Base-by-base conservation (phyloP, 1,140 invertebrate species). In the Panagrolaimus sp. region DNA sequence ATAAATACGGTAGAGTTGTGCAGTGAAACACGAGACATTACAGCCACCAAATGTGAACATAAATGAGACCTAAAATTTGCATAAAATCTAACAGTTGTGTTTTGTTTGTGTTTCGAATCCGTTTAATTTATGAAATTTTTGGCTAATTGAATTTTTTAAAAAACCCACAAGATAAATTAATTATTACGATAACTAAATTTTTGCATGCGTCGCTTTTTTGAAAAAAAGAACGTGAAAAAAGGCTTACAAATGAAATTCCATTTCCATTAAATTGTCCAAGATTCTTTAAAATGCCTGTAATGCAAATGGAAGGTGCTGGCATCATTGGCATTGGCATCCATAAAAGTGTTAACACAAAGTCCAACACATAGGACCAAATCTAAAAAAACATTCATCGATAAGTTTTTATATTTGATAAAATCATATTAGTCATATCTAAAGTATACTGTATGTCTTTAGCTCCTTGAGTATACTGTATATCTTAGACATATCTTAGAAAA, bases 291-390 rank as follows among this genome's bases (percentile, higher is more conserved):
- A 58, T 21, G 1, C 52, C 52, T 21, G 52, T 58, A 21, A 28
- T 58, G 17, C 52, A 58, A 58, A 58, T 58, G 10, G 52, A 21
- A 12, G 52, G 52, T 21, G 52, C 52, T 4, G 52, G 52, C 52
- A 58, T 58, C 52, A 58, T 58, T 4, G 21, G 21, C 12, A 26
- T n/a, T 28, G 52, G 52, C 52, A 58, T 58, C 52, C 52, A 58
- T 21, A 58, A 58, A 12, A 58, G 52, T 5, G 52, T 58, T 4
- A 58, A 28, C 1, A 28, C 21, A 58, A 28, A 26, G 8, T 58
- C 52, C 17, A 58, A 26, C 17, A 58, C 8, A 24, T 26, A 58
- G 0, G 52, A 58, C 52, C 52, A 58, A 17, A 58, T 58, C 28
- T 26, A 7, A 38, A 38, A 38, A 38, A 38, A 4, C 32, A 38